These are phyloP conservation scores for Acheta domesticus DNA, from an alignment of 2,888 invertebrate species.

Conservation along the genomic window DNA sequence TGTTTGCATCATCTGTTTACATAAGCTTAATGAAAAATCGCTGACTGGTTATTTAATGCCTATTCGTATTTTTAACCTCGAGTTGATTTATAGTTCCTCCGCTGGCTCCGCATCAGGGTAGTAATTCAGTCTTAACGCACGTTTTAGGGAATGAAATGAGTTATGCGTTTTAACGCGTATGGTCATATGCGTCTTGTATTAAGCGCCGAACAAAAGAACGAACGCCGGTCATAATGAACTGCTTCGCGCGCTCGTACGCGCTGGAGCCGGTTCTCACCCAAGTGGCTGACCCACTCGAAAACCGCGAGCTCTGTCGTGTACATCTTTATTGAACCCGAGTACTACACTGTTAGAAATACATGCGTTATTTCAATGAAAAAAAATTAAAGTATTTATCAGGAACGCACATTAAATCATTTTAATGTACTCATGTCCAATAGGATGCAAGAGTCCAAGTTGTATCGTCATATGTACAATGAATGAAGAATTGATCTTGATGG, in stretches of 20 bases:
- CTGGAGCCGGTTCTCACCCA: not conserved
- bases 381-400: no score
- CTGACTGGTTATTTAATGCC: not conserved
- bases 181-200: not conserved
- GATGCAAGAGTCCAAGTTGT: no score
- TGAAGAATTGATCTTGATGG: no score
- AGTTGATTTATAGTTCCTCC: not conserved
- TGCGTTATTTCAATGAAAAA: no score
- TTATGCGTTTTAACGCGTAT: not conserved
- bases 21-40: not conserved
- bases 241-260: not conserved
- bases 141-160: conserved; percentile 5
- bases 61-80: not conserved
- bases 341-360: not conserved
- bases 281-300: not conserved
- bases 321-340: conserved; percentile 18
- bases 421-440: no score
- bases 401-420: no score
- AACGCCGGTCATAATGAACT: not conserved
- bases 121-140: conserved; percentile 18
- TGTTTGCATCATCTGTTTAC: not conserved
- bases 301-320: not conserved
- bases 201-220: conserved; percentile 1
- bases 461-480: no score
- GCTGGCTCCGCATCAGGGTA: not conserved